phyloP scores from a whole-genome alignment of 2,888 invertebrate genomes.

The Andrena camellia region DNA sequence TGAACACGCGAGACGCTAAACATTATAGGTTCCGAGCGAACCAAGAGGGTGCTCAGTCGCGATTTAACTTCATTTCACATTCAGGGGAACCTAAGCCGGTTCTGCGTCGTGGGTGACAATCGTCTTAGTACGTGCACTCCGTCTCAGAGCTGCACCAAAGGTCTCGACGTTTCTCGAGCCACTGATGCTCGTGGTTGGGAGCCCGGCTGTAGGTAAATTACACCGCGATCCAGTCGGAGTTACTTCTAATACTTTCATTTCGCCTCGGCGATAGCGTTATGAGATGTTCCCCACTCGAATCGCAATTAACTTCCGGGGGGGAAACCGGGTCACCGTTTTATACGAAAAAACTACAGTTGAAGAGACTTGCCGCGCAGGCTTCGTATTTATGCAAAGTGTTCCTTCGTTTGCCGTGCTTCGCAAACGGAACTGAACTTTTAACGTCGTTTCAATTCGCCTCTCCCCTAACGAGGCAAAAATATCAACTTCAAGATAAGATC shows the following conservation, averaged over 20 bases:
- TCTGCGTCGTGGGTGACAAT: constrained; percentile 73
- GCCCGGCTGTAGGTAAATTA: not conserved
- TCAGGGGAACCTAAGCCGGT: constrained; percentile 73
- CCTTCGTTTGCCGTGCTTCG: not conserved
- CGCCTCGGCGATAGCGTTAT: not conserved
- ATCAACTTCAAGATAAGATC: too few species aligned
- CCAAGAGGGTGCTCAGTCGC: constrained; percentile 56
- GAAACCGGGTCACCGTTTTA: constrained; percentile 21
- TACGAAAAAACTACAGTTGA: not conserved
- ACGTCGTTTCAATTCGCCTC: not conserved
- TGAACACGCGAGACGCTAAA: constrained; percentile 42
- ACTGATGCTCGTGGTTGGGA: not conserved
- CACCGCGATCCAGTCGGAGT: not conserved
- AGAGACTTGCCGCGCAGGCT: not conserved
- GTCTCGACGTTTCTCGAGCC: not conserved
- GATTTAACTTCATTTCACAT: constrained; percentile 78
- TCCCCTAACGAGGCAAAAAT: not conserved
- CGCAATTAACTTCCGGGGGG: not conserved
- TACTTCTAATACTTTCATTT: constrained; percentile 6
- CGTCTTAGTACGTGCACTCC: constrained; percentile 69
- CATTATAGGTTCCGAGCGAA: constrained; percentile 54
- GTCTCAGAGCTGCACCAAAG: not conserved
- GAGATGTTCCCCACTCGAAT: not conserved
- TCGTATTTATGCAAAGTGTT: constrained; percentile 16
- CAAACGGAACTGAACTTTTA: not conserved